phyloP scores from a whole-genome alignment of 2,888 invertebrate species.

The Melanargia galathea region DNA sequence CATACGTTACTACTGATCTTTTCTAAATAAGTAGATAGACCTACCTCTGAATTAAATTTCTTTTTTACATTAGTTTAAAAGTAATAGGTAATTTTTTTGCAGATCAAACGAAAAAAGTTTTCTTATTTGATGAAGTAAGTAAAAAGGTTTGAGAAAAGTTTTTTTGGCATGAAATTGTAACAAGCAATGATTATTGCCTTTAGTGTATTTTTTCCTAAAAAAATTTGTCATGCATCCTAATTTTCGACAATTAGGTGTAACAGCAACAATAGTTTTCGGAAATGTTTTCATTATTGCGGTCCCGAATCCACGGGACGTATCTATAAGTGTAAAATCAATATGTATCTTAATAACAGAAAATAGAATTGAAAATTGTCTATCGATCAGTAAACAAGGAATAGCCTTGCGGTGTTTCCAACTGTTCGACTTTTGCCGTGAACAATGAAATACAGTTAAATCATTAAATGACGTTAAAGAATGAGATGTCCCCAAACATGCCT shows the following conservation, averaged over 20 bases:
- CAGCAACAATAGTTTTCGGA: slow-evolving; percentile 10
- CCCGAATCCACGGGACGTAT: slow-evolving; percentile 61
- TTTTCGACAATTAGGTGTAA: slow-evolving; percentile 16
- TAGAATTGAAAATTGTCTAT: slow-evolving; percentile 23
- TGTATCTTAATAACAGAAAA: background rate
- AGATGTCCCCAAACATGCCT: slow-evolving; percentile 59
- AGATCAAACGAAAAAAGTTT: too few relatives aligned
- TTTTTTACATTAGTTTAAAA: too few relatives aligned
- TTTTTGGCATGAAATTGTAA: slow-evolving; percentile 12
- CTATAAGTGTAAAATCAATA: slow-evolving; percentile 29
- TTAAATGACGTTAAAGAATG: slow-evolving; percentile 43
- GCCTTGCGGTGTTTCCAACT: slow-evolving; percentile 45
- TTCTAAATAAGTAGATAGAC: too few relatives aligned
- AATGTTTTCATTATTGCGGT: slow-evolving; percentile 60
- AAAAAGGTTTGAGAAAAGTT: too few relatives aligned
- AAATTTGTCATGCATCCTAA: slow-evolving; percentile 35
- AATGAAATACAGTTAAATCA: slow-evolving; percentile 46
- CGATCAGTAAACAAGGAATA: slow-evolving; percentile 14
- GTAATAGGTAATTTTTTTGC: too few relatives aligned
- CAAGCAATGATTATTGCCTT: slow-evolving; percentile 27
- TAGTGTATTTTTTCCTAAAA: slow-evolving; percentile 34
- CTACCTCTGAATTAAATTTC: too few relatives aligned
- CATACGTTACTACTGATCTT: too few relatives aligned
- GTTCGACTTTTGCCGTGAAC: slow-evolving; percentile 41
- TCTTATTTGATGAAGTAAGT: too few relatives aligned